Conservation (phyloP, 2,888 invertebrate species). For the Macrophya alboannulata region DNA sequence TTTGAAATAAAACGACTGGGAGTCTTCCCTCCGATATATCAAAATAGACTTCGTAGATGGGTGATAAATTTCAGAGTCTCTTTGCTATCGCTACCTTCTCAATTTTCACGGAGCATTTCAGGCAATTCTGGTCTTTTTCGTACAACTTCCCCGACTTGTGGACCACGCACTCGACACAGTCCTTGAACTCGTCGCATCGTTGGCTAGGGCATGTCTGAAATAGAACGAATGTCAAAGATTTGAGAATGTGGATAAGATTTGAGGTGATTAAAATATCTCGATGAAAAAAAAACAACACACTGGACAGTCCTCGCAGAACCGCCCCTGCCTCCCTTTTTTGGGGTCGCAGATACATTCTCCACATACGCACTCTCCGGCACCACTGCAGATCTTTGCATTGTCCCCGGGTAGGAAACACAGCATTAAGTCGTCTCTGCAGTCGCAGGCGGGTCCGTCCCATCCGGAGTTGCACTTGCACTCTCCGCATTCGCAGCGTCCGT, state of each 20-base stretch:
- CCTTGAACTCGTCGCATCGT: conserved; percentile 81
- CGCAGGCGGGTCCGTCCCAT: conserved; percentile 84
- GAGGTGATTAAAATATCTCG: background rate
- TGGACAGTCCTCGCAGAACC: conserved; percentile 88
- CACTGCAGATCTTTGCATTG: conserved; percentile 81
- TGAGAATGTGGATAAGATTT: background rate
- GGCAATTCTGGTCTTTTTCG: conserved; percentile 61
- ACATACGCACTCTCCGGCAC: conserved; percentile 87
- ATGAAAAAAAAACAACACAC: conserved; percentile 71
- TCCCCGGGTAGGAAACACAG: conserved; percentile 78
- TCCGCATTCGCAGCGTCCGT: conserved; percentile 86
- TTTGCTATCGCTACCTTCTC: conserved; percentile 71
- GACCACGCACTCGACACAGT: conserved; percentile 85
- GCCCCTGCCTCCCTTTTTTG: conserved; percentile 77
- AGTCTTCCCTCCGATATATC: background rate
- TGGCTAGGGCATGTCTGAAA: conserved; percentile 84
- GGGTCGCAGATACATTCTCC: conserved; percentile 85
- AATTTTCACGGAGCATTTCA: conserved; percentile 67
- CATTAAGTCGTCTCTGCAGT: conserved; percentile 82
- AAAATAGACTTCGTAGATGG: too few relatives aligned
- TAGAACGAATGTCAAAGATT: background rate
- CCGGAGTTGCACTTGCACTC: conserved; percentile 83
- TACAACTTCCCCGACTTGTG: conserved; percentile 78
- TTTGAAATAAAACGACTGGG: background rate
- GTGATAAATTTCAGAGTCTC: background rate